Percentiles rank a stretch among this genome's conserved stretches.
These are phyloP conservation scores for Dolichallabes microphthalmus DNA, from an alignment of 2,113 vertebrate genomes.

Conservation along the genomic window DNA sequence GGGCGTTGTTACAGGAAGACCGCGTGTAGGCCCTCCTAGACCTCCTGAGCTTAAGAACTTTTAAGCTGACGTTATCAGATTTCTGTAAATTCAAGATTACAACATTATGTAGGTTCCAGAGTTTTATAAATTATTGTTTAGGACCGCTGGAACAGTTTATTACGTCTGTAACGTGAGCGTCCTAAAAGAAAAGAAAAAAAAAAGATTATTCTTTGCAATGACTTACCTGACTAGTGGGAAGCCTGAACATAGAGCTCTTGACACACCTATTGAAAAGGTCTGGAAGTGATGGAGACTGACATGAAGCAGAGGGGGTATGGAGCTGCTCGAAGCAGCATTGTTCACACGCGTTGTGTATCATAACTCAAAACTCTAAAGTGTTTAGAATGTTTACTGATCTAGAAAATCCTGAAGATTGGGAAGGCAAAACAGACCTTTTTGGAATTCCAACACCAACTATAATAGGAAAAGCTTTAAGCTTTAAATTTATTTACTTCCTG, in stretches of 20 bases:
- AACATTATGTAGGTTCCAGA: neutral
- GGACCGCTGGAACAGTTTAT: neutral
- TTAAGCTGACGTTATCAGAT: neutral
- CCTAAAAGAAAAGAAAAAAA: neutral
- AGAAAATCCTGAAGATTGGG: neutral
- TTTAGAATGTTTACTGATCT: neutral
- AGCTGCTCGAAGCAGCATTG: too few species aligned
- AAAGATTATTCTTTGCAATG: neutral
- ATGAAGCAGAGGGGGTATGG: neutral
- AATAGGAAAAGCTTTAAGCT: neutral
- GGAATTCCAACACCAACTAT: neutral
- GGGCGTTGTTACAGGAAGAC: neutral
- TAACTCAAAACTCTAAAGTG: neutral
- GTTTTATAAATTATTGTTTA: neutral
- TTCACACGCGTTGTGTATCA: neutral
- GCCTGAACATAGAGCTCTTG: neutral
- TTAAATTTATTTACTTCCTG: too few species aligned
- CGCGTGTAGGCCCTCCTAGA: neutral
- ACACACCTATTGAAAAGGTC: too few species aligned
- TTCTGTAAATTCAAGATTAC: neutral
- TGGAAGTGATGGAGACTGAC: neutral
- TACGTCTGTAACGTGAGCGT: neutral
- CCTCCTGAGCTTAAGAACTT: neutral
- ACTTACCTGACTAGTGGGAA: too few species aligned
- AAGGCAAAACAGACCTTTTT: neutral